Evolutionary conservation across 2,113 vertebrate species (phyloP).

Genomic region (Scytalopus superciliaris): DNA sequence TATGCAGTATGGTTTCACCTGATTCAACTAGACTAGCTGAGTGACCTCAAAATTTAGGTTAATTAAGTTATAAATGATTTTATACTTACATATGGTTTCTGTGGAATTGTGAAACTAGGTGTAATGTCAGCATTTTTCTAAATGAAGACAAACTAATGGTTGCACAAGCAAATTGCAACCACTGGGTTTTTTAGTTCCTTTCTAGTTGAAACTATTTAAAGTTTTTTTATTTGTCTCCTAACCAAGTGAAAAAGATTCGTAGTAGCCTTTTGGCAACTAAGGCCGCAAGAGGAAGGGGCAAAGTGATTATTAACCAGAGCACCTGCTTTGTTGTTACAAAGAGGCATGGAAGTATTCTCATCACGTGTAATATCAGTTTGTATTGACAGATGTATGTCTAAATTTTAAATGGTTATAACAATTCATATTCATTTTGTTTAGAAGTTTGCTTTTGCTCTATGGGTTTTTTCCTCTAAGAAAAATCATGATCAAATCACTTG

Average conservation of each 20-base stretch:
- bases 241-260: neutral
- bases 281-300: neutral
- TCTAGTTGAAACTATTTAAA: neutral
- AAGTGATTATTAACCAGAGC: neutral
- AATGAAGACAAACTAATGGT: constrained; percentile 49
- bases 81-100: constrained; percentile 30
- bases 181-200: neutral
- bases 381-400: neutral
- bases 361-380: neutral
- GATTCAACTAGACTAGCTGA: constrained; percentile 46
- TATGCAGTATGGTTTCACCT: constrained; percentile 17
- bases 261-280: neutral
- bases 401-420: neutral
- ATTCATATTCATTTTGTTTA: neutral
- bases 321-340: neutral
- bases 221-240: neutral
- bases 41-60: constrained; percentile 51
- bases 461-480: neutral
- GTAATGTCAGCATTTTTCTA: constrained; percentile 37
- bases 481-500: neutral
- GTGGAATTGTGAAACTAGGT: neutral
- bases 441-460: neutral
- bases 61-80: constrained; percentile 57
- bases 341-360: neutral
- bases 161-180: neutral